These are phyloP conservation scores for Drosophila truncata DNA, from an alignment of 1,140 invertebrate species.

Conservation along the genomic window DNA sequence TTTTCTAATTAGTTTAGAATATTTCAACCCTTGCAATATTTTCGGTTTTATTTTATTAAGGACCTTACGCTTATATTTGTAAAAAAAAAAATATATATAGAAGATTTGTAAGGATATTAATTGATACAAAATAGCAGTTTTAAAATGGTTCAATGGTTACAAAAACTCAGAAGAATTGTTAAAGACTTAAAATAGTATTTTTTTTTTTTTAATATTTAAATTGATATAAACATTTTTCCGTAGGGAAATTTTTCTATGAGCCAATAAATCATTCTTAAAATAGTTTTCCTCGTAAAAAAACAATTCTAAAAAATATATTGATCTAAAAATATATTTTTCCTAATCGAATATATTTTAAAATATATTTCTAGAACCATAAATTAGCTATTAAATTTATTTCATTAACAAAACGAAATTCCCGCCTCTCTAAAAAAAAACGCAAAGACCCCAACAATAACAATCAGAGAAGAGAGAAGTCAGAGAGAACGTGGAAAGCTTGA, in stretches of 20 bases:
- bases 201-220: too few relatives aligned
- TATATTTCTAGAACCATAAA: constrained; percentile 1
- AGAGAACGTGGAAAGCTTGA: constrained; percentile 27
- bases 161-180: background rate
- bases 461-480: background rate
- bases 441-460: constrained; percentile 42
- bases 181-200: too few relatives aligned
- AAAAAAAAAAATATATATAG: too few relatives aligned
- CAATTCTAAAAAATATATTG: background rate
- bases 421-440: constrained; percentile 21
- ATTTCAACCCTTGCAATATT: background rate
- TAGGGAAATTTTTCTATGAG: too few relatives aligned
- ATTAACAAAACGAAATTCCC: constrained; percentile 34
- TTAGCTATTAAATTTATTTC: constrained; percentile 9
- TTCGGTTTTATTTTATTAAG: too few relatives aligned
- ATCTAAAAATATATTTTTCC: too few relatives aligned
- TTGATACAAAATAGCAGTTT: too few relatives aligned
- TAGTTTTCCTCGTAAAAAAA: background rate
- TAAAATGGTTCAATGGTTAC: too few relatives aligned
- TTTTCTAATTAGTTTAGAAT: too few relatives aligned
- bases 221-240: background rate
- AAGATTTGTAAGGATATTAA: too few relatives aligned
- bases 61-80: too few relatives aligned
- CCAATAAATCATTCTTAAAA: background rate
- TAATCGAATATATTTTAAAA: constrained; percentile 3